These are phyloP conservation scores for Sepioteuthis lessoniana DNA, from an alignment of 2,888 invertebrate genomes.

Conservation along the genomic window DNA sequence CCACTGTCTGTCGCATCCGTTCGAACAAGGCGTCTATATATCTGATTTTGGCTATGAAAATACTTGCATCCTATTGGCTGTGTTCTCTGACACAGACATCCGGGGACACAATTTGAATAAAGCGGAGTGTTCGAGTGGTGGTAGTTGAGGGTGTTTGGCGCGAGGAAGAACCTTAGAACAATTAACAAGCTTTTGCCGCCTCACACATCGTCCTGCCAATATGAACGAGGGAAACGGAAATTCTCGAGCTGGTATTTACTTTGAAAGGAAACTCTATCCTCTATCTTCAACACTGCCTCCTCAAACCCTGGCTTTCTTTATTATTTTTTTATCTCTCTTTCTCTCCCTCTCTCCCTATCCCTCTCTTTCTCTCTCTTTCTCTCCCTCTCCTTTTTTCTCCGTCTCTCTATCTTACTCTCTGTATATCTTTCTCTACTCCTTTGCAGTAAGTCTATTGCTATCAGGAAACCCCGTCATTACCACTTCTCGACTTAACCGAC, in stretches of 20 bases:
- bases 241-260: background rate
- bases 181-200: slow-evolving; percentile 11
- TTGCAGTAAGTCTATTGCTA: background rate
- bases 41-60: slow-evolving; percentile 33
- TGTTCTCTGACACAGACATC: slow-evolving; percentile 33
- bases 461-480: background rate
- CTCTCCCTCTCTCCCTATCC: background rate
- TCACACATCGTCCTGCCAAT: background rate
- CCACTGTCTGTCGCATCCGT: slow-evolving; percentile 9
- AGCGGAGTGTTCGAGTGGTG: slow-evolving; percentile 20
- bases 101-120: slow-evolving; percentile 33
- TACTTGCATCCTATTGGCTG: slow-evolving; percentile 23
- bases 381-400: background rate
- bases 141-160: background rate
- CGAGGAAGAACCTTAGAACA: background rate
- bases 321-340: background rate
- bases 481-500: background rate
- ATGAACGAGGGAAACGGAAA: slow-evolving; percentile 8
- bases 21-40: slow-evolving; percentile 1
- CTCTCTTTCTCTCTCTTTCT: background rate
- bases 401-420: background rate
- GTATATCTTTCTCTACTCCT: background rate
- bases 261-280: background rate
- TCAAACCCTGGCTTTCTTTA: background rate
- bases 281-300: background rate